Evolutionary conservation across 2,797 vertebrate species (phyloP).

Genomic region (Vireo griseus): DNA sequence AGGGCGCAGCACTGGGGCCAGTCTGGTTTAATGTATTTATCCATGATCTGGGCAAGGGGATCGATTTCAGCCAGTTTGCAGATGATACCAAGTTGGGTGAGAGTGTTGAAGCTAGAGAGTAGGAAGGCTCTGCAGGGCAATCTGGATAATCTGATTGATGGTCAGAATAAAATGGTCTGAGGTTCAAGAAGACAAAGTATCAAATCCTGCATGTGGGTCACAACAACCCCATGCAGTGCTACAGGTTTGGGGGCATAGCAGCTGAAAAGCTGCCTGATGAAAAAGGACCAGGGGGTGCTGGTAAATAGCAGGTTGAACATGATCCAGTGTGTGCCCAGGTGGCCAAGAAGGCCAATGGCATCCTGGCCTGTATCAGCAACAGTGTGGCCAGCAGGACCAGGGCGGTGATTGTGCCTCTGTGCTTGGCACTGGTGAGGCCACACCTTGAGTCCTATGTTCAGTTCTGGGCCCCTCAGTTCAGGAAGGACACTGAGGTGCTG

Average conservation of each 20-base stretch:
- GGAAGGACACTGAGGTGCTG: background rate
- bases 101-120: background rate
- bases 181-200: background rate
- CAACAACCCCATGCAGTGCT: background rate
- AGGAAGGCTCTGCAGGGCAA: background rate
- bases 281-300: background rate
- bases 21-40: background rate
- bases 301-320: background rate
- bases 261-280: accelerated
- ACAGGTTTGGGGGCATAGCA: too few species aligned
- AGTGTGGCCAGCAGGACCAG: background rate
- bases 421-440: background rate
- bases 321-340: background rate
- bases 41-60: background rate
- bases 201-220: background rate
- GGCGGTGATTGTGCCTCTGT: accelerated
- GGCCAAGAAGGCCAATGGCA: background rate
- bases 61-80: background rate
- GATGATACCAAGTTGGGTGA: background rate
- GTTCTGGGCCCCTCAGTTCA: background rate
- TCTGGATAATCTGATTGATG: background rate
- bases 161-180: background rate
- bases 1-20: background rate
- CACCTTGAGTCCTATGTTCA: accelerated
- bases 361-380: background rate